These are phyloP conservation scores for Corythornis vintsioides DNA, from an alignment of 2,113 vertebrate genomes.

Conservation along the genomic window DNA sequence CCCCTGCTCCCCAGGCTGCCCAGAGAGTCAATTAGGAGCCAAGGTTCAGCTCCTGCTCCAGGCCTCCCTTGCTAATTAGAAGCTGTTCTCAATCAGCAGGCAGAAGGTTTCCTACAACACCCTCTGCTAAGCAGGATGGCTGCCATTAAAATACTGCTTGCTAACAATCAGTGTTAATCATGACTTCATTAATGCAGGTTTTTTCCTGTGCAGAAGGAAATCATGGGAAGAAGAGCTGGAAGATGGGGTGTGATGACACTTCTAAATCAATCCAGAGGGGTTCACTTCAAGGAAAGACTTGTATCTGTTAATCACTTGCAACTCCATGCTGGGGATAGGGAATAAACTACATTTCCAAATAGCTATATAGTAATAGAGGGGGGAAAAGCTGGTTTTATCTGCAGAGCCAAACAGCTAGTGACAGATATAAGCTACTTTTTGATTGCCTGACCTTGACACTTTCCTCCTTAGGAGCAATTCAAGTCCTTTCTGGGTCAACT, in stretches of 20 bases:
- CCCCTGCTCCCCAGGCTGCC: not conserved
- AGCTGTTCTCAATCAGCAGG: not conserved
- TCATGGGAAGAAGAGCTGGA: not conserved
- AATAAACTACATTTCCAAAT: not conserved
- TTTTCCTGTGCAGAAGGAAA: not conserved
- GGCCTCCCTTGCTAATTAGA: not conserved
- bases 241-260: not conserved
- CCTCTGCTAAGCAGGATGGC: not conserved
- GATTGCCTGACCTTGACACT: not conserved
- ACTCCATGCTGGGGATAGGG: not conserved
- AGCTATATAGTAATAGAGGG: not conserved
- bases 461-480: not conserved
- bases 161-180: not conserved
- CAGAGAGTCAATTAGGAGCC: not conserved
- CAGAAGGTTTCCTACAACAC: not conserved
- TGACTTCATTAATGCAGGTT: not conserved
- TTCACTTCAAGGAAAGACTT: not conserved
- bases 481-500: not conserved
- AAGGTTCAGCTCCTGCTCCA: not conserved
- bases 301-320: not conserved
- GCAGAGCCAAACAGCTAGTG: not conserved
- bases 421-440: not conserved
- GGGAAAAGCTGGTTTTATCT: not conserved
- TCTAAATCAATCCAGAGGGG: not conserved
- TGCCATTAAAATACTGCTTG: not conserved